Conservation (phyloP, 2,888 invertebrate genomes). For the Mimachlamys varia region DNA sequence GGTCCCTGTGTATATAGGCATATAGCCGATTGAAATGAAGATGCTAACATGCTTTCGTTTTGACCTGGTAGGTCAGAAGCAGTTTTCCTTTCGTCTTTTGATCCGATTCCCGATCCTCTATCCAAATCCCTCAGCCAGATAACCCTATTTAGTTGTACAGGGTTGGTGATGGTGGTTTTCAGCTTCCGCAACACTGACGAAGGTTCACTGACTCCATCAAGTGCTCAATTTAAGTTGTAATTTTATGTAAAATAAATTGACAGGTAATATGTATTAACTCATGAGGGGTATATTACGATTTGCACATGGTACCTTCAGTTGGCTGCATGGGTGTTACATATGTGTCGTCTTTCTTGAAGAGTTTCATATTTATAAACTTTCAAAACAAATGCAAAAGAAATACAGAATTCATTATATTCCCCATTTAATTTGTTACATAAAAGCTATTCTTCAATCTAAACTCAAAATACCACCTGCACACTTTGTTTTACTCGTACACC, state of each 20-base stretch:
- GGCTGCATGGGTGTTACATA: too few relatives aligned
- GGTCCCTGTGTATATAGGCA: not conserved
- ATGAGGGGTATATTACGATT: not conserved
- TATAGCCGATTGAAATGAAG: not conserved
- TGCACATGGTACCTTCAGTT: too few relatives aligned
- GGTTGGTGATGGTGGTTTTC: not conserved
- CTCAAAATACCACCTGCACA: too few relatives aligned
- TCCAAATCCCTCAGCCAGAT: not conserved
- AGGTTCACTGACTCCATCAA: not conserved
- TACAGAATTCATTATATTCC: too few relatives aligned
- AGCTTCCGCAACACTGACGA: not conserved
- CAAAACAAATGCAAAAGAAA: too few relatives aligned
- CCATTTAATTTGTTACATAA: too few relatives aligned
- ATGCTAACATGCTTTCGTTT: conserved; percentile 15
- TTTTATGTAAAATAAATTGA: conserved; percentile 7
- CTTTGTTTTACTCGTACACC: too few relatives aligned
- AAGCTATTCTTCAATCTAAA: too few relatives aligned
- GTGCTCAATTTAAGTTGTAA: conserved; percentile 7
- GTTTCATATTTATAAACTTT: too few relatives aligned
- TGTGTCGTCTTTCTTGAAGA: too few relatives aligned
- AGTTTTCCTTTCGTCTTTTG: conserved; percentile 18
- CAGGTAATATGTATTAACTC: not conserved
- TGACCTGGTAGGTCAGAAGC: not conserved
- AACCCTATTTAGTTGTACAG: not conserved
- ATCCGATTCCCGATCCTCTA: conserved; percentile 8